Evolutionary conservation across 2,113 vertebrate genomes (phyloP), one percentile per base, ranked within the genome.

Genomic region (Paratilapia polleni): DNA sequence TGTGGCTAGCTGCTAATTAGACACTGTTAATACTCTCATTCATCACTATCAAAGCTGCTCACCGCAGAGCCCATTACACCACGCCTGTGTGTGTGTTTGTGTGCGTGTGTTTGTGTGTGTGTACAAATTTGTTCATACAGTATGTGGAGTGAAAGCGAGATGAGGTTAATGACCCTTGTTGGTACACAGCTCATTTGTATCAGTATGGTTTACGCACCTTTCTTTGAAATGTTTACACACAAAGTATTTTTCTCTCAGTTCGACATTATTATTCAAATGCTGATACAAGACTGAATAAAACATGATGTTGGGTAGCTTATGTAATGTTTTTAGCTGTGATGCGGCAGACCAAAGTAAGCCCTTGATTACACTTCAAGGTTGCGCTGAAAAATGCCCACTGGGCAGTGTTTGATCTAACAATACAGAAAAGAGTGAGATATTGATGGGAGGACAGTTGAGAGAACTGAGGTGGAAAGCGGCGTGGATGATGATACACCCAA

Each of bases 1-100:
- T 85, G 83, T 85, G 90, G 87, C 93, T 88, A 47, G 86, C 80
- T 24, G 77, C 90, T 94, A 92, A 94, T 94, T 94, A 92, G 87
- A 83, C 82, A 63, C 79, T 26, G 86, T 84, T 93, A 93, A 91
- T 90, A 80, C 81, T 82, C 86, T 88, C 90, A 91, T 94, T 94
- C 85, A 92, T 94, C 93, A 93, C 83, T 9, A 89, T 91, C 90
- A 80, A 77, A 61, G 80, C 80, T 12, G 82, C 68, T 77, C 61
- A 62, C 59, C 85, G 24, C 64, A 24, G 43, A 77, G 75, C 36
- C 49, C 68, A 86, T 88, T 83, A 83, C 54, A 15, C 73, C 20
- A 34, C 63, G 74, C 34, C 41, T 54, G 60, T 62, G 34, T 24
- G 54, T 63, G 13, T 59, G 31, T 58, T 31, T 70, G 20, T 82